phyloP scores from a whole-genome alignment of 2,797 vertebrate genomes.

The Acrossocheilus fasciatus region DNA sequence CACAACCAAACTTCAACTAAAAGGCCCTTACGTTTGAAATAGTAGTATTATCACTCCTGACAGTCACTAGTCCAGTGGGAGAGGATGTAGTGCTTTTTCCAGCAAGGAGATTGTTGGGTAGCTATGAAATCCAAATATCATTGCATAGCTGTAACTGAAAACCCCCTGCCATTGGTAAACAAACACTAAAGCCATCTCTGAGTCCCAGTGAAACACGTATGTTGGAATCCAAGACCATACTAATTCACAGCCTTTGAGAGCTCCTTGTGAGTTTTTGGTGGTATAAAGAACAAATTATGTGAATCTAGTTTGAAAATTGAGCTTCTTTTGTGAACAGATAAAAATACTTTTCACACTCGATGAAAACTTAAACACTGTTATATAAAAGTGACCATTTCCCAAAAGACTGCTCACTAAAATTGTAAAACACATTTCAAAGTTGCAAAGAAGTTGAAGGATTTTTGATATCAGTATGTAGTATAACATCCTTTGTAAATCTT shows the following conservation, averaged over 20 bases:
- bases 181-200: slow-evolving; percentile 49
- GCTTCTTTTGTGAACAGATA: not conserved
- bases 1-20: not conserved
- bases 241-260: slow-evolving; percentile 33
- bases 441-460: not conserved
- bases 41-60: not conserved
- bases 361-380: not conserved
- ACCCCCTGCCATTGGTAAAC: slow-evolving; percentile 44
- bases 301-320: not conserved
- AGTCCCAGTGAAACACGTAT: slow-evolving; percentile 45
- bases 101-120: slow-evolving; percentile 16
- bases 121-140: slow-evolving; percentile 34
- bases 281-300: slow-evolving; percentile 44
- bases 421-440: not conserved
- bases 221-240: slow-evolving; percentile 51
- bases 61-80: slow-evolving; percentile 11
- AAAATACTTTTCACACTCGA: not conserved
- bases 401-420: not conserved
- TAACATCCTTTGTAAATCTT: not conserved
- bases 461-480: not conserved
- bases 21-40: not conserved
- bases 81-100: slow-evolving; percentile 31
- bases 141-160: slow-evolving; percentile 49
- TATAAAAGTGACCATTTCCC: not conserved
- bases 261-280: slow-evolving; percentile 30